Base-by-base conservation (phyloP, 2,797 vertebrate genomes). In the Siniperca obscura region DNA sequence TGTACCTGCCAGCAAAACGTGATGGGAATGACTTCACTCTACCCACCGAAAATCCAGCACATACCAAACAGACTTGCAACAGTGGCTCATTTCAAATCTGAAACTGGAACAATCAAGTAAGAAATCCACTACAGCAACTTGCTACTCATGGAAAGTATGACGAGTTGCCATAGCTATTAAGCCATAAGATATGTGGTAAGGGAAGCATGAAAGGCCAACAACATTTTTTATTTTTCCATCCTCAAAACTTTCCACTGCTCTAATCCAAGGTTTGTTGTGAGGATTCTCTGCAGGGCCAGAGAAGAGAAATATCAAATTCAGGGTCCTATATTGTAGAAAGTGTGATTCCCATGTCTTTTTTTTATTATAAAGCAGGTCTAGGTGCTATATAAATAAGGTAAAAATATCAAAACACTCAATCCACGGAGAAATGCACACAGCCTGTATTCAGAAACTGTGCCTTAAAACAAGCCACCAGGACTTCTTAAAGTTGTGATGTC, bases 131-230 rank as follows among this genome's bases (percentile, higher is more conserved):
- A 25, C 14, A 70, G 52, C 5, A 60, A 40, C 10, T 62, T 69
- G 34, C 50, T 65, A 2, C 50, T 71, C 46, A 65, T 78, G 56
- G 25, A 50, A 69, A 55, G 17, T 30, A 46, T 34, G 62, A 70
- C 48, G 36, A 72, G 61, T 55, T 34, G 57, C 22, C 25, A 59
- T 19, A 46, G 72, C 48, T 7, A 70, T 57, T 71, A 73, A 78
- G 70, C 44, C 40, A 30, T 50, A 66, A 40, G 30, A 71, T 42
- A n/a, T 52, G 44, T 42, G 50, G 7, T 13, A 25, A 76, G 21
- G n/a, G 70, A 71, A 82, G 55, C 79, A 67, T 71, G 44, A 84
- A 90, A 89, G 62, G 60, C 77, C 76, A 74, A 48, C 11, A 64
- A 65, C 57, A 75, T 27, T 65, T 82, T n/a, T 50, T 69, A 60